Percentiles rank a stretch among this genome's conserved stretches.
Evolutionary conservation across 2,113 vertebrate genomes (phyloP).

Genomic region (Eleginops maclovinus): DNA sequence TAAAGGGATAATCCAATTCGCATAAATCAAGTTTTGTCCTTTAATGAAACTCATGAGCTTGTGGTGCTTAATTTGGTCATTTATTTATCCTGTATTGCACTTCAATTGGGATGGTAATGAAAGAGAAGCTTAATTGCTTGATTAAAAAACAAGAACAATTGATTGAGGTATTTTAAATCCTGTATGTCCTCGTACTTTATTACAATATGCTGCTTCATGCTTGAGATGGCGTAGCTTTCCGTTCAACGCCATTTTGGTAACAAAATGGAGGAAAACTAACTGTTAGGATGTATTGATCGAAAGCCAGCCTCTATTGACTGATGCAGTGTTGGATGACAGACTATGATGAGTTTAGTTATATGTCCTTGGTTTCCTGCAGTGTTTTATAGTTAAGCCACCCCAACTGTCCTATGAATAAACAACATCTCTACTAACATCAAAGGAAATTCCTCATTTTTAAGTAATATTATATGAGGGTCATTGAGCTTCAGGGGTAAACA

Average conservation of each 20-base stretch:
- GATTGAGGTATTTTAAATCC: not conserved
- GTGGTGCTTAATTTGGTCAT: not conserved
- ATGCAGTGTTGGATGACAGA: not conserved
- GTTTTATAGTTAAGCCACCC: not conserved
- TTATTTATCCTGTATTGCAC: not conserved
- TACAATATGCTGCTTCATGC: too few relatives aligned
- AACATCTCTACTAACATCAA: not conserved
- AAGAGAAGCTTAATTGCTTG: not conserved
- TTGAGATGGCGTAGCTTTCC: too few relatives aligned
- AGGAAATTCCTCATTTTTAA: not conserved
- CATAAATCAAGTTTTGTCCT: not conserved
- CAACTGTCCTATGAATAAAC: not conserved
- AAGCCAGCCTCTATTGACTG: too few relatives aligned
- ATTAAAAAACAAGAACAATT: not conserved
- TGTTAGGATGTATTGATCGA: not conserved
- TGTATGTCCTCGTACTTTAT: not conserved
- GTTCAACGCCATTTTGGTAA: not conserved
- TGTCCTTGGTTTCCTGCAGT: not conserved
- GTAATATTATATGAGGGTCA: not conserved
- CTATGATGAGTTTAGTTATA: not conserved
- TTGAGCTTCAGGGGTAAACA: too few relatives aligned
- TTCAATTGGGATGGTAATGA: not conserved
- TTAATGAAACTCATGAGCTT: not conserved
- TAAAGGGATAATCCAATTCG: not conserved
- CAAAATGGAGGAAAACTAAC: conserved; percentile 6